Percentiles rank a stretch among this genome's conserved stretches.
Evolutionary conservation across 2,797 vertebrate species (phyloP).

Genomic region (Muraenolepis orangiensis): DNA sequence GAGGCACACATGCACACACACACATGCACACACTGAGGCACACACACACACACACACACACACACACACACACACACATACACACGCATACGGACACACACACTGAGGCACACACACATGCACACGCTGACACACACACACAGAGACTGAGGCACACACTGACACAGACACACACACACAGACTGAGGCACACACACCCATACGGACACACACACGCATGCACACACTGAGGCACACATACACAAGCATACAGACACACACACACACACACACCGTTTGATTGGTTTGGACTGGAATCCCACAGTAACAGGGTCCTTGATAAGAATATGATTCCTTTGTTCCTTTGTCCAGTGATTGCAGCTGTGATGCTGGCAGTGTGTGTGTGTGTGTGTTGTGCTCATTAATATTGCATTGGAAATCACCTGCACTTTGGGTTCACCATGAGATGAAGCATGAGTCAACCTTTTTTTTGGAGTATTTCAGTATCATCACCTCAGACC

Average conservation of each 20-base stretch:
- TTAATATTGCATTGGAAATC: background rate
- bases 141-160: background rate
- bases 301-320: background rate
- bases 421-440: background rate
- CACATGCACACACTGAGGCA: background rate
- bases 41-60: background rate
- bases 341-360: background rate
- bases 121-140: no score
- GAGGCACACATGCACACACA: background rate
- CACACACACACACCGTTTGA: background rate
- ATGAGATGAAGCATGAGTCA: background rate
- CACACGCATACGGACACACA: background rate
- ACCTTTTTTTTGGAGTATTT: background rate
- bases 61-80: background rate
- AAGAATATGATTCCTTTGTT: background rate
- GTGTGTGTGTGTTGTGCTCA: background rate
- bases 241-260: background rate
- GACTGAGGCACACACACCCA: no score
- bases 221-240: background rate
- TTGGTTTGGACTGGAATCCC: background rate
- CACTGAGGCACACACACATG: no score
- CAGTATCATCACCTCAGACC: background rate
- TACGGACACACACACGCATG: background rate
- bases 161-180: background rate
- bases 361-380: slow-evolving; percentile 9